Evolutionary conservation across 1,140 invertebrate species (phyloP).

Genomic region (Riptortus pedestris): DNA sequence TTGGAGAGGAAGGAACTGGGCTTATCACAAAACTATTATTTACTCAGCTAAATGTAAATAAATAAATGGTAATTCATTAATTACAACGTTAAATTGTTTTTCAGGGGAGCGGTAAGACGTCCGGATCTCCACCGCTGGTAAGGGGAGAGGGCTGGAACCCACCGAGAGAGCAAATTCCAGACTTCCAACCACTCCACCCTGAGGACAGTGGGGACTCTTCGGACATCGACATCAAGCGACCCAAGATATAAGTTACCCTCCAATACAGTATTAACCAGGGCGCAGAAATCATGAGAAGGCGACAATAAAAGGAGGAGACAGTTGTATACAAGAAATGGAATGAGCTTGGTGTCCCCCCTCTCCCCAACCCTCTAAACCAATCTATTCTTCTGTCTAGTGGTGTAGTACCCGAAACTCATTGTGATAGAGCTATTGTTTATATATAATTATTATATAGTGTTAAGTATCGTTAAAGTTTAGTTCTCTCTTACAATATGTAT

Average conservation of each 20-base stretch:
- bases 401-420: not conserved
- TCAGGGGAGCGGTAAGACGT: conserved; percentile 33
- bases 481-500: not conserved
- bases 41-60: no score
- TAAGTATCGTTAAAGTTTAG: conserved; percentile 5
- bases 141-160: conserved; percentile 33
- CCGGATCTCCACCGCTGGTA: conserved; percentile 33
- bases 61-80: no score
- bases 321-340: not conserved
- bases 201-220: conserved; percentile 35
- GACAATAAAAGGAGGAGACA: conserved; percentile 17
- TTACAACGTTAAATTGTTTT: conserved; percentile 9
- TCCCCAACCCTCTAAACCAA: not conserved
- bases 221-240: conserved; percentile 35
- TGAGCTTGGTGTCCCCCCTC: conserved; percentile 7
- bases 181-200: conserved; percentile 36
- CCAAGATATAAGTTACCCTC: conserved; percentile 33
- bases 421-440: conserved; percentile 23
- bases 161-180: conserved; percentile 38
- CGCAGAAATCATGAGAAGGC: not conserved
- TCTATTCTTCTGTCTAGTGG: not conserved
- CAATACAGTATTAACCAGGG: not conserved
- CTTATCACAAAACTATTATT: no score
- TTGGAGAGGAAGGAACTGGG: no score
- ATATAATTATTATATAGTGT: conserved; percentile 1